Percentiles rank a stretch among this genome's conserved stretches.
Conservation (phyloP, 2,113 vertebrate genomes). For the Bolborhynchus lineola region DNA sequence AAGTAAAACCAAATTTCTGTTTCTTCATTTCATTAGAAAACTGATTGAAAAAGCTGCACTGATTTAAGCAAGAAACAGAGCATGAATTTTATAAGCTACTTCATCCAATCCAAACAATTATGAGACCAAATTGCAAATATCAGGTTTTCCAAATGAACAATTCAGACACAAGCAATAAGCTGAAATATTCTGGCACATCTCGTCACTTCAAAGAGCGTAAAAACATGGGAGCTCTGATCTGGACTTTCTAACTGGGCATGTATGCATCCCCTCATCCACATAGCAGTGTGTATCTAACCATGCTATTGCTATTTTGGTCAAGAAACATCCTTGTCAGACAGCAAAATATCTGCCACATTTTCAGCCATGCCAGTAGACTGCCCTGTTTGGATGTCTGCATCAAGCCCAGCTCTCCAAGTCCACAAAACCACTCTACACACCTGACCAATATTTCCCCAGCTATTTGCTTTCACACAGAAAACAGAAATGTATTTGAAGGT, state of each 20-base stretch:
- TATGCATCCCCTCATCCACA: background rate
- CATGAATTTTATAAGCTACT: background rate
- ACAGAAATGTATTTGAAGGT: background rate
- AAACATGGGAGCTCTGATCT: background rate
- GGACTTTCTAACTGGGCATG: background rate
- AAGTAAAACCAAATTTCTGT: background rate
- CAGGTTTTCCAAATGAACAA: constrained; percentile 37
- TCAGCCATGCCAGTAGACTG: background rate
- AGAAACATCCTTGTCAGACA: background rate
- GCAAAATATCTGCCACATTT: background rate
- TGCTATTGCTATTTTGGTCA: background rate
- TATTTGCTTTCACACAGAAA: background rate
- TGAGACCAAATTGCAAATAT: background rate
- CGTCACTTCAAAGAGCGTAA: background rate
- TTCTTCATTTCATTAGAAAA: constrained; percentile 7
- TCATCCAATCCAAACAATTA: constrained; percentile 16
- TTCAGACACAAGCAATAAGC: background rate
- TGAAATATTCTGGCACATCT: background rate
- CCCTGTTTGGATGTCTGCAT: background rate
- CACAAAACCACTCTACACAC: background rate
- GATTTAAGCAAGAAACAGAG: constrained; percentile 14
- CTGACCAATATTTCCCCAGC: background rate
- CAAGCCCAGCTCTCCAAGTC: background rate
- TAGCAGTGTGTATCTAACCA: rapidly evolving
- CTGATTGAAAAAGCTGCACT: background rate